Evolutionary conservation across 2,797 vertebrate genomes (phyloP), one percentile per base, ranked within the genome.

Genomic region (Eurystomus glaucurus): DNA sequence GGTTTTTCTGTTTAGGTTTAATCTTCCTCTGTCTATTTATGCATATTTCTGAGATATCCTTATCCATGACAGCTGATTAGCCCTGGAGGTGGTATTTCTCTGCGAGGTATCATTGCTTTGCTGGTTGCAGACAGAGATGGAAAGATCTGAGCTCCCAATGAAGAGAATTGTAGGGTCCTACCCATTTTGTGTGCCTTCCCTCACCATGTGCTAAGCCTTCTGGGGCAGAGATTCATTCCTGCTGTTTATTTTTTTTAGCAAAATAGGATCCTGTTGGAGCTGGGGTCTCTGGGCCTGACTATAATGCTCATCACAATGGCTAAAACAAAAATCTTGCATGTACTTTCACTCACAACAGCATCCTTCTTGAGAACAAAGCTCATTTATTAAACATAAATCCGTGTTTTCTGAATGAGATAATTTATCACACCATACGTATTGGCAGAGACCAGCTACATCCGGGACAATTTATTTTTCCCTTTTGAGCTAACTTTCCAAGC

Each of bases 401-500:
- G 6, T 81, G n/a, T 4, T 76, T 84, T 97, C 60, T 43, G 45
- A 93, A 61, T n/a, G 48, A 80, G 35, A n/a, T 17, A 85, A 81
- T 84, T 45, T 11, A 68, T 9, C 35, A 18, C 20, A 37, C 9
- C 1, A 2, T 37, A 60, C 9, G n/a, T 78, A 51, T 0, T 62
- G 58, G 12, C 35, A 41, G 28, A 89, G n/a, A 20, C 39, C 35
- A 81, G 2, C 17, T 55, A 76, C 37, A 11, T 64, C 52, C 77
- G 51, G 51, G 51, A 81, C 46, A 84, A 66, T n/a, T 60, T 52
- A 10, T 39, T 90, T 90, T 85, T 23, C 31, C n/a, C 23, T 78
- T 91, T 77, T 35, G 37, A 92, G 22, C 6, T 81, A n/a, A 82
- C 51, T 82, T 96, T 88, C 71, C 37, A 76, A 94, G 48, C 51